These are phyloP conservation scores for human (Homo sapiens) DNA, from an alignment of 2,113 vertebrate genomes.

Conservation along the genomic window DNA sequence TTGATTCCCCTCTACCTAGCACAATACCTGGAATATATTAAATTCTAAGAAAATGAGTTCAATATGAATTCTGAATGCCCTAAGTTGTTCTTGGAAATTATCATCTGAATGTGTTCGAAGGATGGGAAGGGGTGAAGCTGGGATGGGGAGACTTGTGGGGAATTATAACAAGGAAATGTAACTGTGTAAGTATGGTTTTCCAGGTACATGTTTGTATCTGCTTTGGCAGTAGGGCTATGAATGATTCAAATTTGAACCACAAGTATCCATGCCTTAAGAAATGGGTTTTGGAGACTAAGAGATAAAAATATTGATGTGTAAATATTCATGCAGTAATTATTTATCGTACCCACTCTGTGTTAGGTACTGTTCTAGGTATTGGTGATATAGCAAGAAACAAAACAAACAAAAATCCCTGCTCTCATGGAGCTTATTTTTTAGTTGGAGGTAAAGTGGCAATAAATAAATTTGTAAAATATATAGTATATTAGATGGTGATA, in stretches of 20 bases:
- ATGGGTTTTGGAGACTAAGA: constrained; percentile 16
- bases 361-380: background rate
- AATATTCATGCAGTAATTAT: background rate
- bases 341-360: background rate
- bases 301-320: background rate
- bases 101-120: constrained; percentile 32
- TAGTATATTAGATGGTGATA: background rate
- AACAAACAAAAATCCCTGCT: constrained; percentile 8
- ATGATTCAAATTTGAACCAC: constrained; percentile 43
- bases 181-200: constrained; percentile 12
- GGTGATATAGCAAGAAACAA: background rate
- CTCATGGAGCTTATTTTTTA: constrained; percentile 17
- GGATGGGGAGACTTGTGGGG: background rate
- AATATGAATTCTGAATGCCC: constrained; percentile 33
- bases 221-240: constrained; percentile 11
- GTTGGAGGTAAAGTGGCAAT: background rate
- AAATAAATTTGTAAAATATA: constrained; percentile 39
- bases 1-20: background rate
- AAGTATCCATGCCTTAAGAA: constrained; percentile 26
- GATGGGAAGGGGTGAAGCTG: background rate
- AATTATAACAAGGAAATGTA: background rate
- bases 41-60: constrained; percentile 34
- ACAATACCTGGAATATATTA: constrained; percentile 39
- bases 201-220: constrained; percentile 27
- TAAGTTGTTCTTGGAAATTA: constrained; percentile 19